Percentiles rank a stretch among this genome's conserved stretches.
Evolutionary conservation across 2,797 vertebrate species (phyloP).

Genomic region (Tolypeutes matacus): DNA sequence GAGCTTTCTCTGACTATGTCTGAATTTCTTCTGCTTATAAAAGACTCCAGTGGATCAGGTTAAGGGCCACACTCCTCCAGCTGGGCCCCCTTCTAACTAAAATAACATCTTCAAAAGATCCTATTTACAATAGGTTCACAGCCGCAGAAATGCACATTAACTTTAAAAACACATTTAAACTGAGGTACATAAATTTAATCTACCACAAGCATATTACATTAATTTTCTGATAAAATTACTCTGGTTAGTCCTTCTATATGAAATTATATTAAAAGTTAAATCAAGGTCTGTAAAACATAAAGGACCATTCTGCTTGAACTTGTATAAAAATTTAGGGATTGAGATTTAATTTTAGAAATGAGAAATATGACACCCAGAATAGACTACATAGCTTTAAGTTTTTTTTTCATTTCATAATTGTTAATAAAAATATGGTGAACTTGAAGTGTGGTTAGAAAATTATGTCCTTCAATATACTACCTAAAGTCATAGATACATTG

Average conservation of each 20-base stretch:
- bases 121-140: no score
- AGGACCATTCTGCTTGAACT: neutral
- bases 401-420: neutral
- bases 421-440: neutral
- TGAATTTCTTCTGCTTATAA: no score
- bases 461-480: neutral
- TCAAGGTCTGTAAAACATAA: neutral
- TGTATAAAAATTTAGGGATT: neutral
- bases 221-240: neutral
- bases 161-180: no score
- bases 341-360: neutral
- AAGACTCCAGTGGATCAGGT: no score
- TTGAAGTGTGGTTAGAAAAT: neutral
- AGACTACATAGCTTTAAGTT: neutral
- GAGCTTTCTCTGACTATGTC: no score
- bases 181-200: no score
- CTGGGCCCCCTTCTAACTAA: no score
- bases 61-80: no score
- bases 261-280: neutral
- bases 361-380: neutral
- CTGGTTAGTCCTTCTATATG: neutral
- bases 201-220: neutral
- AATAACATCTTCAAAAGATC: no score
- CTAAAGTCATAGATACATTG: neutral
- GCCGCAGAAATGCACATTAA: no score